phyloP scores from a whole-genome alignment of 1,140 invertebrate species.

The Melitaea cinxia region DNA sequence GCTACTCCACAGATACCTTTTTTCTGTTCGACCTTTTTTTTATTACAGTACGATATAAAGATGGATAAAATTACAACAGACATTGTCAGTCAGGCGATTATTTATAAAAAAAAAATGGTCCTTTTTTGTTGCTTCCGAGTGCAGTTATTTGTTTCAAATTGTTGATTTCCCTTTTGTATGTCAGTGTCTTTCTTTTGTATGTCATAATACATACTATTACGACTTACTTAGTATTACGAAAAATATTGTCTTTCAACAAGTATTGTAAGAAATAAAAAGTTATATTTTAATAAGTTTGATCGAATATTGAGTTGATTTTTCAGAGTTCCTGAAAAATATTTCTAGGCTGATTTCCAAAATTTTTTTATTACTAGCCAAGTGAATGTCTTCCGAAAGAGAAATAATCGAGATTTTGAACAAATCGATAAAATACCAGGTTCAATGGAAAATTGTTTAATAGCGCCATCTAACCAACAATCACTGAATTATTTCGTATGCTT shows the following conservation, averaged over 20 bases:
- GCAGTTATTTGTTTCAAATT: slow-evolving; percentile 57
- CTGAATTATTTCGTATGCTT: slow-evolving; percentile 60
- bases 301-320: too few species aligned
- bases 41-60: slow-evolving; percentile 71
- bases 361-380: neutral
- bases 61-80: slow-evolving; percentile 73
- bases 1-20: slow-evolving; percentile 51
- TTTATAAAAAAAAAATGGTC: slow-evolving; percentile 79
- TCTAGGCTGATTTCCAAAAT: neutral
- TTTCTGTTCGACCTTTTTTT: slow-evolving; percentile 56
- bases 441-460: slow-evolving; percentile 41
- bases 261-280: too few species aligned
- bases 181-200: slow-evolving; percentile 46
- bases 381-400: neutral
- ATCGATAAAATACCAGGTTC: slow-evolving; percentile 19
- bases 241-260: too few species aligned
- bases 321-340: too few species aligned
- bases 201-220: too few species aligned
- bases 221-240: too few species aligned
- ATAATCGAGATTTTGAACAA: neutral
- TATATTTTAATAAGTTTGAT: too few species aligned
- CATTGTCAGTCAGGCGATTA: slow-evolving; percentile 76
- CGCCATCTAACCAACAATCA: slow-evolving; percentile 66
- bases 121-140: slow-evolving; percentile 68
- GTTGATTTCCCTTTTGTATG: slow-evolving; percentile 52